These are phyloP conservation scores for Cheilosia vernalis DNA, from an alignment of 2,888 invertebrate genomes.

Conservation along the genomic window DNA sequence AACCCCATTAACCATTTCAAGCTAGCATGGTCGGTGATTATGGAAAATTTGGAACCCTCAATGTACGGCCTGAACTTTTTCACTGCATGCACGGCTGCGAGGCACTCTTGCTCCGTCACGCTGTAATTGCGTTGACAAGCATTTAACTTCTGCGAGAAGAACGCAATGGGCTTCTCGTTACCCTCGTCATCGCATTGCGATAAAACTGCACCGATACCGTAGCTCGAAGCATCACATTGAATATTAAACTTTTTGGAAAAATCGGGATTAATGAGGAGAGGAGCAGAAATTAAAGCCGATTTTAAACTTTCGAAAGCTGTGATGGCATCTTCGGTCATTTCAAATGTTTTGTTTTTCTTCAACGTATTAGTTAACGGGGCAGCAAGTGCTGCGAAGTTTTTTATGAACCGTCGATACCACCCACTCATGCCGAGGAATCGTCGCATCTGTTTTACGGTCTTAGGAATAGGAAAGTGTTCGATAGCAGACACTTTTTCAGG, in stretches of 20 bases:
- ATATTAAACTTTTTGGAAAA: constrained; percentile 7
- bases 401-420: too few species aligned
- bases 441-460: too few species aligned
- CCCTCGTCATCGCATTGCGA: background rate
- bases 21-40: too few species aligned
- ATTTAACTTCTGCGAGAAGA: constrained; percentile 16
- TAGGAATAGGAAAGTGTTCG: too few species aligned
- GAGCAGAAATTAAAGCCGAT: background rate
- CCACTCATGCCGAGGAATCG: too few species aligned
- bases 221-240: constrained; percentile 11
- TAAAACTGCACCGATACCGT: constrained; percentile 8
- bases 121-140: constrained; percentile 15
- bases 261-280: background rate
- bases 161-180: background rate
- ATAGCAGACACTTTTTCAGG: too few species aligned
- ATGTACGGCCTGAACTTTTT: background rate
- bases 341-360: background rate
- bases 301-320: constrained; percentile 4
- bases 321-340: background rate
- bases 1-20: background rate
- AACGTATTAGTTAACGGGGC: background rate
- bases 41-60: background rate
- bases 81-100: background rate
- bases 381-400: background rate
- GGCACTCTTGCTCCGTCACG: constrained; percentile 11